A percentile compares a stretch with the other conserved stretches of the same genome.
Evolutionary conservation across 2,888 invertebrate genomes (phyloP).

Genomic region (Leptopilina drosophilae): DNA sequence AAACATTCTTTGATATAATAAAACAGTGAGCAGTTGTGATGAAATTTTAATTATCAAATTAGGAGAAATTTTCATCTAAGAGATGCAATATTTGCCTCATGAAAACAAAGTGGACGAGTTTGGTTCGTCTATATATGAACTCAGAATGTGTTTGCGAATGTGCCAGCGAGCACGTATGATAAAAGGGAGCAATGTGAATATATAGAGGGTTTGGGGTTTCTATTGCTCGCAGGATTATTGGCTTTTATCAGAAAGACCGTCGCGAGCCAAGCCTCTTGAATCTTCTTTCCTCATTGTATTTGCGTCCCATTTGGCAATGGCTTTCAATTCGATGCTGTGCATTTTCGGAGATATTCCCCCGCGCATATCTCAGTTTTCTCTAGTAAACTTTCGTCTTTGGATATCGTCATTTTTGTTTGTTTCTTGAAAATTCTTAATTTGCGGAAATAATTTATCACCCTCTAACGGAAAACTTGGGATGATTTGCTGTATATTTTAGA

Average conservation of each 20-base stretch:
- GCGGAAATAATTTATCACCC: too few species aligned
- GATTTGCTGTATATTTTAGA: too few species aligned
- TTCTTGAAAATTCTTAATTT: too few species aligned
- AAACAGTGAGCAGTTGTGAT: too few species aligned
- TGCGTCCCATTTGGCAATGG: slow-evolving; percentile 71
- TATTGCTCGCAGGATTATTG: slow-evolving; percentile 69
- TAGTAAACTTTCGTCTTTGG: slow-evolving; percentile 53
- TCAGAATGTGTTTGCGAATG: slow-evolving; percentile 36
- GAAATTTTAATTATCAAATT: slow-evolving; percentile 16
- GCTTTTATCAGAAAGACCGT: slow-evolving; percentile 68
- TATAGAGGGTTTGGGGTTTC: slow-evolving; percentile 52
- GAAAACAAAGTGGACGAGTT: slow-evolving; percentile 30
- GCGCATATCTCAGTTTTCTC: slow-evolving; percentile 56
- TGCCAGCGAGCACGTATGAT: slow-evolving; percentile 35
- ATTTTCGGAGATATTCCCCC: slow-evolving; percentile 59
- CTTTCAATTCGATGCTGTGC: slow-evolving; percentile 67
- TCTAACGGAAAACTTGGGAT: too few species aligned
- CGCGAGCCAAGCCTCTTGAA: slow-evolving; percentile 66
- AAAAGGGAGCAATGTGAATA: slow-evolving; percentile 32
- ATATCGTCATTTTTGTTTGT: too few species aligned
- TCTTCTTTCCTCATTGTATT: slow-evolving; percentile 64
- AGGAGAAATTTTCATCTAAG: slow-evolving; percentile 1
- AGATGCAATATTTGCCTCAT: slow-evolving; percentile 28
- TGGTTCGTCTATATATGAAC: slow-evolving; percentile 26
- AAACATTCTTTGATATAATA: too few species aligned